Evolutionary conservation across 2,888 invertebrate species (phyloP), one percentile per base, ranked within the genome.

Genomic region (Agrotis clavis): DNA sequence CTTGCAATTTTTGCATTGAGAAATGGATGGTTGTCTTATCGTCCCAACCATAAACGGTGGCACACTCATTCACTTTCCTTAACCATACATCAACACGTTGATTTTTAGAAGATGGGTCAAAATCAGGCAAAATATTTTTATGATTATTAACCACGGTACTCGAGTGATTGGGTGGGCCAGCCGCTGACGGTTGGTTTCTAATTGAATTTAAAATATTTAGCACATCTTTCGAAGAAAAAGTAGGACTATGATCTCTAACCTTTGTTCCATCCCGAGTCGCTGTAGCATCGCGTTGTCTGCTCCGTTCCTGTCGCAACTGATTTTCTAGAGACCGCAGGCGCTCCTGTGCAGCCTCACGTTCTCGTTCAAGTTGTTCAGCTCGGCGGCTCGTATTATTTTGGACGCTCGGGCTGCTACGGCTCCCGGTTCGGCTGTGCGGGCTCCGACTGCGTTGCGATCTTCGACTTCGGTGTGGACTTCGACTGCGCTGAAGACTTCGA

Each of bases 11-110:
- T 25, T 73, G 73, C 70, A 77, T 61, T 1, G 72, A 41, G 14
- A 71, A 80, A 61, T 80, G 77, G 2, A 72, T 67, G 11, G 61
- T 76, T 9, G 81, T 81, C 45, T 67, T 84, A 0, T 86, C 84
- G 19, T 77, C 70, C 86, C 85, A 87, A 9, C 74, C 81, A 16
- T 70, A 63, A 45, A 59, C 64, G 13, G 64, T 48, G 4, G 69
- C 62, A 50, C 69, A 69, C 21, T 63, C 62, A 41, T 68, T 68
- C 6, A 68, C 62, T 18, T 68, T 68, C 21, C 16, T 14, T 7
- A 54, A 16, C 54, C 54, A 54, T 3, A 54, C 54, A 25, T 54
- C 54, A 1, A 54, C 16, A 16, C 54, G 54, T 16, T 50, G 50
- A n/a, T 50, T 50, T 50, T 50, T 50, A 16, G 50, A n/a, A 5